Base-by-base conservation (phyloP, 2,888 invertebrate genomes). In the Parnassius mnemosyne region DNA sequence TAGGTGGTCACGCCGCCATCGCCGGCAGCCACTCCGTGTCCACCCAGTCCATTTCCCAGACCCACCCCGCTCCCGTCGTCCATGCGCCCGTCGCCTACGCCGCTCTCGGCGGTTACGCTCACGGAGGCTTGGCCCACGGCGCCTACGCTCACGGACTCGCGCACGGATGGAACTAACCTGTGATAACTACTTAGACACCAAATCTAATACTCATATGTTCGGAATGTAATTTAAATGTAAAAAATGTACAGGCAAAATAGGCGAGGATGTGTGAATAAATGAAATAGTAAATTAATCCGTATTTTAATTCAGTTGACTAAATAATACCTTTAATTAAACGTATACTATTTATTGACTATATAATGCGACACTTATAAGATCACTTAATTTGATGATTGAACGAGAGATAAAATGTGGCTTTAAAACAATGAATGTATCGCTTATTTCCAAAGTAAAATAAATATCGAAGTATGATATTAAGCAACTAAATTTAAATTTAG, bases 251-350 rank as follows among this genome's bases (percentile, higher is more conserved):
- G 79, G 79, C 80, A 83, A 85, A 75, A 81, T 80, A 72, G 81
- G 85, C 84, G 89, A 88, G 89, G 88, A 88, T 87, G 89, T 82
- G 89, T 86, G 87, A 89, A 89, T 89, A 89, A 89, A 89, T 85
- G 87, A 83, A 69, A 70, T 69, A 69, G 69, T 73, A 71, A 75
- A 67, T 72, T 71, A 71, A 34, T 3, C 34, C 13, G 57, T 68
- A 50, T 72, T 69, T 34, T 71, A 46, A 51, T 66, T 55, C 20
- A 34, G 7, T 34, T 34, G 10, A 34, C 3, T 11, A 49, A 20
- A 20, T 42, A 53, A 53, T 13, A 53, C 13, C 10, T 0, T 16
- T 13, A 10, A 55, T 55, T 16, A 41, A 34, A 34, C 7, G 7
- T 7, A 34, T 34, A 34, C 7, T 1, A 34, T 34, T 34, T 34